These are phyloP conservation scores for Akabosia matsudoensis DNA, from an alignment of 1,140 invertebrate genomes.

Conservation along the genomic window DNA sequence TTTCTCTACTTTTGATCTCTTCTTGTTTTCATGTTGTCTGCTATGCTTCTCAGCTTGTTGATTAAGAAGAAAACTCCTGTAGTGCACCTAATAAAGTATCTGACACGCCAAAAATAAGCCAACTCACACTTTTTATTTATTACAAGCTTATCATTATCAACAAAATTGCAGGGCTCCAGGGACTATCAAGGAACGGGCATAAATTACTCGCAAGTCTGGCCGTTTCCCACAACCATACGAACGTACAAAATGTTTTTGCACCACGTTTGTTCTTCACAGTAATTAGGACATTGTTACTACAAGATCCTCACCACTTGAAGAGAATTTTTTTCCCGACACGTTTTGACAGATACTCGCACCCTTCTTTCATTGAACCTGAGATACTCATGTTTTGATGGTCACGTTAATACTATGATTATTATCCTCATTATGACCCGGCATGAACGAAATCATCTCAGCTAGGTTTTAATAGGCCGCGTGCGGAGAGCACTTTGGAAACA, in stretches of 20 bases:
- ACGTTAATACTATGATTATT: background rate
- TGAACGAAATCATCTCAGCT: background rate
- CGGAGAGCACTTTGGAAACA: background rate
- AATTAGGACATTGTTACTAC: too few relatives aligned
- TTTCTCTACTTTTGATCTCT: background rate
- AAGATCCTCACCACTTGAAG: too few relatives aligned
- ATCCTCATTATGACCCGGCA: constrained; percentile 16
- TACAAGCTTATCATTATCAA: too few relatives aligned
- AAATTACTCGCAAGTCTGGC: too few relatives aligned
- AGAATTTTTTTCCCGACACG: too few relatives aligned
- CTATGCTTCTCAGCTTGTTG: too few relatives aligned
- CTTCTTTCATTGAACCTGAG: background rate
- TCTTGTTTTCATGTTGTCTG: background rate
- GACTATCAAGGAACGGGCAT: too few relatives aligned
- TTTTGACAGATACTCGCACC: constrained; percentile 10
- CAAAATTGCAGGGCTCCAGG: too few relatives aligned
- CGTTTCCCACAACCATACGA: background rate
- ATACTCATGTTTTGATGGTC: background rate
- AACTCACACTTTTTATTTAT: too few relatives aligned
- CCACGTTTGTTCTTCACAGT: too few relatives aligned
- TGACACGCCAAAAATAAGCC: too few relatives aligned
- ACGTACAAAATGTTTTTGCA: background rate
- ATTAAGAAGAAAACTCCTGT: background rate
- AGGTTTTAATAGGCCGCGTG: constrained; percentile 16
- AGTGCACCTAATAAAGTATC: constrained; percentile 13